Evolutionary conservation across 2,888 invertebrate genomes (phyloP), one percentile per base, ranked within the genome.

Genomic region (Acronicta leporina): DNA sequence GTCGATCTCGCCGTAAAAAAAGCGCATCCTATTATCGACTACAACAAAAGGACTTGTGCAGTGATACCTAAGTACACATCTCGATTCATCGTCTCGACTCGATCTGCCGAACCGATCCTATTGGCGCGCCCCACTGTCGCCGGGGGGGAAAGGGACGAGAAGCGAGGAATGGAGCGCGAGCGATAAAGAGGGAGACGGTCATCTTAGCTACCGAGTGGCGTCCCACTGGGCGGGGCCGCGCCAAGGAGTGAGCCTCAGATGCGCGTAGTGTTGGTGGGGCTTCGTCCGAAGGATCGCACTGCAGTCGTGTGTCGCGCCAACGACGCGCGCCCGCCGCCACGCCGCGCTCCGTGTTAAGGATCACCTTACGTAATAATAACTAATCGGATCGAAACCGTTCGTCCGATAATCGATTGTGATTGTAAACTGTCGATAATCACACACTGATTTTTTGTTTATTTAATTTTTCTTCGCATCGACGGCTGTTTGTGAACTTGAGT

Each of bases 261-360:
- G 95, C 95, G 95, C 95, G 94, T 90, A 92, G 95, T 92, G 95
- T 92, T 95, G 95, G 95, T 95, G 95, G 95, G 95, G 95, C 90
- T 92, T 90, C 92, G 92, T 86, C 87, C 94, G 93, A 92, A 94
- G 92, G 95, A 93, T 92, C 93, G 93, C 95, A 95, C 92, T 94
- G 94, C 94, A 94, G 94, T 94, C 95, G 95, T 91, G 90, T 85
- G 91, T 86, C 90, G 94, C 91, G 90, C 87, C 85, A 78, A 79
- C 88, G 84, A 86, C 93, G 92, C 89, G 92, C 92, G 92, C 90
- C 80, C 91, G 93, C 88, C 87, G 84, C 77, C 80, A 84, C 85
- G 84, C 76, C 83, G 80, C 84, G 86, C 82, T 82, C 82, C 79
- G 72, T 81, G 77, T 68, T 71, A 83, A 73, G 83, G 85, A 86